Base-by-base conservation (phyloP, 2,888 invertebrate genomes). In the Dicranocentrus wangi region DNA sequence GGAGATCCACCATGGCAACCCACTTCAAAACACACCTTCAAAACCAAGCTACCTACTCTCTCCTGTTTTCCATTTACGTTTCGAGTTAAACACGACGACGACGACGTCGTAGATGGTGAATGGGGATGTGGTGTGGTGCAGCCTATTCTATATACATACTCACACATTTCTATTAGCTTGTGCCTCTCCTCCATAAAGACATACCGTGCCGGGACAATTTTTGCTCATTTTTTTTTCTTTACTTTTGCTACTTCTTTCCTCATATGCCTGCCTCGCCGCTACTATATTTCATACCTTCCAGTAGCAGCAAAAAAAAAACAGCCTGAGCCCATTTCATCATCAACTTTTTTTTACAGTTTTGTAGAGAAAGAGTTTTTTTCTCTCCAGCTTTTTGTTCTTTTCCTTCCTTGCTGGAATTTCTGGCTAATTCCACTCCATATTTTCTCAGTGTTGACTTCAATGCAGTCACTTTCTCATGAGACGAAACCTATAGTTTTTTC, bases 1-100 rank as follows among this genome's bases (percentile, higher is more conserved):
- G 66, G 83, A 81, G 83, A 85, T 86, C 85, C 85, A 84, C 87
- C 87, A 87, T 87, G 86, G 86, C 84, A 86, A 87, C 87, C 83
- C 83, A 80, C 71, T 78, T 76, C 84, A 83, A 86, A 85, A 86
- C 86, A 87, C 71, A 82, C 73, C 69, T 82, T 79, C 53, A 65
- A 76, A 75, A 71, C n/a, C n/a, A 80, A 72, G 72, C 72, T 71
- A 32, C 28, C 72, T 71, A 32, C 28, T 75, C 66, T 53, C 19
- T 25, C 55, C n/a, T 51, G n/a, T 51, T 19, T 51, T 19, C 51
- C 51, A n/a, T 65, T n/a, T n/a, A n/a, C n/a, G n/a, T n/a, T n/a
- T n/a, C n/a, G n/a, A n/a, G n/a, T n/a, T n/a, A n/a, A n/a, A n/a
- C n/a, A n/a, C n/a, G n/a, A n/a, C n/a, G n/a, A n/a, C n/a, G n/a